Conservation (phyloP, 2,888 invertebrate genomes). For the Drosophila ustulata region DNA sequence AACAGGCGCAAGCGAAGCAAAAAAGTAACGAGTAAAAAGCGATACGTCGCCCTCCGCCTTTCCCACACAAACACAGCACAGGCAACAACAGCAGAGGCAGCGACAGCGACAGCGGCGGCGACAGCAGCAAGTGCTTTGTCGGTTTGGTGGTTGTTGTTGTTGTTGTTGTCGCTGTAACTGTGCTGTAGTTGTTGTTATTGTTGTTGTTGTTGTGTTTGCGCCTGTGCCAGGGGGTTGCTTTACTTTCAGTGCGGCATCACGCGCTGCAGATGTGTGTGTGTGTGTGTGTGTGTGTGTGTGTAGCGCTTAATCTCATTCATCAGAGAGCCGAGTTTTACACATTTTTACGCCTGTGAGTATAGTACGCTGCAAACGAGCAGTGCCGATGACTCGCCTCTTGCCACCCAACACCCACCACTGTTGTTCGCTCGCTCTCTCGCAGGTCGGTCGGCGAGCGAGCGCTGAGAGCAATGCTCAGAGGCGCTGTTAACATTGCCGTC, state of each 20-base stretch:
- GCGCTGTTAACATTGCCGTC: constrained; percentile 65
- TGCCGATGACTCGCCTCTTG: constrained; percentile 41
- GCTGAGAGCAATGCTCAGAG: constrained; percentile 24
- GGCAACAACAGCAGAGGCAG: constrained; percentile 3
- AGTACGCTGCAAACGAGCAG: constrained; percentile 62
- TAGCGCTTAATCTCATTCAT: constrained; percentile 81
- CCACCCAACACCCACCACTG: constrained; percentile 1
- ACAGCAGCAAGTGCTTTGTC: constrained; percentile 66
- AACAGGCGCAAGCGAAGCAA: constrained; percentile 35
- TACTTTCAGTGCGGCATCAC: constrained; percentile 40
- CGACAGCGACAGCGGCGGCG: constrained; percentile 15
- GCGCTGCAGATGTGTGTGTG: constrained; percentile 13
- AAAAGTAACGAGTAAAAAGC: constrained; percentile 63
- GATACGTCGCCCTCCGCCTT: constrained; percentile 11
- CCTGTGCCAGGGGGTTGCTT: constrained; percentile 70
- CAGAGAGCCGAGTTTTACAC: constrained; percentile 78
- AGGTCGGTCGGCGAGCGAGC: constrained; percentile 14
- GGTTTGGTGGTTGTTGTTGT: constrained; percentile 46
- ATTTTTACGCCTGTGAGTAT: constrained; percentile 77
- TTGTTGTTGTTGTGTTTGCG: constrained; percentile 42
- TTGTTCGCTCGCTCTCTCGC: constrained; percentile 7
- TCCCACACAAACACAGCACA: neutral
- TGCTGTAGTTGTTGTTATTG: constrained; percentile 24
- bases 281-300: constrained; percentile 44
- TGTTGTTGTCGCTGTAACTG: constrained; percentile 15